Evolutionary conservation across 2,888 invertebrate genomes (phyloP).

Genomic region (Hypolimnas misippus): DNA sequence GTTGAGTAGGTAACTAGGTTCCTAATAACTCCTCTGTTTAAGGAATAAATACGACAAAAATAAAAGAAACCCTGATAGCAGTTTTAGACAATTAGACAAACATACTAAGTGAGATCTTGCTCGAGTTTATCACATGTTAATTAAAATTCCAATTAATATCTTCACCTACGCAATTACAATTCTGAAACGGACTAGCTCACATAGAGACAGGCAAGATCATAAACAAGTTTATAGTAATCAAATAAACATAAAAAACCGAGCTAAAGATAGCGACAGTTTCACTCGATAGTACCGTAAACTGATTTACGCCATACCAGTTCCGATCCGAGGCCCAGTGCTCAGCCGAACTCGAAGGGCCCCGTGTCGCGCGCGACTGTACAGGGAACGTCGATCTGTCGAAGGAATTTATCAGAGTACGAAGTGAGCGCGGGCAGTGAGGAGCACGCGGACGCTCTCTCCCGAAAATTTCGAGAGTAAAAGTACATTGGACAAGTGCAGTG

Average conservation of each 20-base stretch:
- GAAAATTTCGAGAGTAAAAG: slow-evolving; percentile 57
- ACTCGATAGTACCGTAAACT: slow-evolving; percentile 36
- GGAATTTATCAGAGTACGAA: slow-evolving; percentile 78
- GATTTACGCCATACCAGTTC: slow-evolving; percentile 37
- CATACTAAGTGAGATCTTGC: too few species aligned
- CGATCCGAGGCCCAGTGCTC: slow-evolving; percentile 22
- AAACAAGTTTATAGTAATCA: slow-evolving; percentile 11
- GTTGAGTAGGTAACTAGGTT: too few species aligned
- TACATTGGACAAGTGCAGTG: slow-evolving; percentile 43
- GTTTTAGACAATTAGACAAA: too few species aligned
- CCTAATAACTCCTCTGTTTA: too few species aligned
- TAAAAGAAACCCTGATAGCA: not conserved
- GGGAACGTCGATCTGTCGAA: slow-evolving; percentile 68
- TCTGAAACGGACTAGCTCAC: not conserved
- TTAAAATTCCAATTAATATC: not conserved
- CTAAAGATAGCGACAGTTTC: slow-evolving; percentile 26
- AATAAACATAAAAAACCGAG: slow-evolving; percentile 16
- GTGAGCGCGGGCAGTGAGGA: slow-evolving; percentile 64
- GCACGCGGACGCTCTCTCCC: slow-evolving; percentile 49
- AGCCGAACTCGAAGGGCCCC: slow-evolving; percentile 54
- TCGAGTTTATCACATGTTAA: too few species aligned
- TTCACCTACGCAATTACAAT: not conserved
- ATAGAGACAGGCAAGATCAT: not conserved
- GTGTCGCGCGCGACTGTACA: slow-evolving; percentile 67
- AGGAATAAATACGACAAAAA: too few species aligned